Evolutionary conservation across 2,888 invertebrate genomes (phyloP).

Genomic region (Leptothorax acervorum): DNA sequence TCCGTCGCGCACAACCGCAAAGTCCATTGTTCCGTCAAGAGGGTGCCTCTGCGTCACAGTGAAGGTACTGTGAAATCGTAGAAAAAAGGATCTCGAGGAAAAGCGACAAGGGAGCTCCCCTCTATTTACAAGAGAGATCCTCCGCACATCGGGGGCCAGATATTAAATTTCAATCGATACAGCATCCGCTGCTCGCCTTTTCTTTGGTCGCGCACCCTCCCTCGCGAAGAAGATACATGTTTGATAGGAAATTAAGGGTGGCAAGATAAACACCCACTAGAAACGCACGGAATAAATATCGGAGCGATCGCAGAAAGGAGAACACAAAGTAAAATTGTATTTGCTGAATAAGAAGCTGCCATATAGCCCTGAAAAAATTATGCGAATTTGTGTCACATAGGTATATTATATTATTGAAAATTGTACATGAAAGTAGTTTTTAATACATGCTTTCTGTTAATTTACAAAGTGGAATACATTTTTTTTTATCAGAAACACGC

Average conservation of each 20-base stretch:
- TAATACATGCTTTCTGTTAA: neutral
- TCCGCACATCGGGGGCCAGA: slow-evolving; percentile 76
- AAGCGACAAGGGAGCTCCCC: slow-evolving; percentile 70
- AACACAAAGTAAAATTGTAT: slow-evolving; percentile 14
- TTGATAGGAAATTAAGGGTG: slow-evolving; percentile 77
- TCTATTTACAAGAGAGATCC: slow-evolving; percentile 81
- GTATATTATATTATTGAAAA: neutral
- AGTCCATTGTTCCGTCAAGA: slow-evolving; percentile 46
- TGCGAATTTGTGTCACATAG: neutral
- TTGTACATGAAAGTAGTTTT: neutral
- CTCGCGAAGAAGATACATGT: slow-evolving; percentile 73
- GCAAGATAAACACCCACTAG: slow-evolving; percentile 68
- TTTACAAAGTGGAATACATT: neutral
- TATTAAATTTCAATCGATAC: slow-evolving; percentile 85
- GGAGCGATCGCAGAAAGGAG: neutral
- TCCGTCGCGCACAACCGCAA: slow-evolving; percentile 23
- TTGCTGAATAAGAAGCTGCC: neutral
- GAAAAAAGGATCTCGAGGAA: slow-evolving; percentile 60
- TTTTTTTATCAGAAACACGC: slow-evolving; percentile 26
- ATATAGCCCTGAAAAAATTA: neutral
- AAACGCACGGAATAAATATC: slow-evolving; percentile 49
- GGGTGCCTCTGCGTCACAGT: slow-evolving; percentile 31
- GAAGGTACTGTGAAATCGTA: slow-evolving; percentile 62
- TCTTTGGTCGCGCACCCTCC: slow-evolving; percentile 70
- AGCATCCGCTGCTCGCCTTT: slow-evolving; percentile 75